A percentile compares a stretch with the other conserved stretches of the same genome.
Conservation (phyloP, 2,888 invertebrate genomes). For the Lingula anatina region DNA sequence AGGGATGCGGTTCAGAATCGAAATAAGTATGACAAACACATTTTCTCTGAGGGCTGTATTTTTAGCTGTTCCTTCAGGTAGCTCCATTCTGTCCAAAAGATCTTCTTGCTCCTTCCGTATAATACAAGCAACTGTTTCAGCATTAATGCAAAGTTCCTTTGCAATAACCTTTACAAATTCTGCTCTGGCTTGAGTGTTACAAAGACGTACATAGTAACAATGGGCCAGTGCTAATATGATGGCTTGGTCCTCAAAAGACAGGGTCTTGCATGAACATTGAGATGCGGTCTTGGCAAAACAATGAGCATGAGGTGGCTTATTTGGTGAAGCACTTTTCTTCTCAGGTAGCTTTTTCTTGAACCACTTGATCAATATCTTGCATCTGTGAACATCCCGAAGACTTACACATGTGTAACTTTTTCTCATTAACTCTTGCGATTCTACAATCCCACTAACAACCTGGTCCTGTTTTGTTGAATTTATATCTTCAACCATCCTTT, state of each 20-base stretch:
- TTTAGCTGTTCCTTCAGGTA: constrained; percentile 9
- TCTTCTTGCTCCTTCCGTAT: constrained; percentile 3
- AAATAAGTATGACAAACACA: no score
- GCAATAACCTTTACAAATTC: not conserved
- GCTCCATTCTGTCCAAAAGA: constrained; percentile 6
- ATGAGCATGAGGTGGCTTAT: no score
- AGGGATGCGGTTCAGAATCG: constrained; percentile 7
- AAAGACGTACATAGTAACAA: constrained; percentile 2
- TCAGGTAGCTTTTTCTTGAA: no score
- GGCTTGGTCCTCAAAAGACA: no score
- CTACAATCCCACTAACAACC: not conserved
- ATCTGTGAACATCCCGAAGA: not conserved
- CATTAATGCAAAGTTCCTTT: not conserved
- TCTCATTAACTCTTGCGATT: not conserved
- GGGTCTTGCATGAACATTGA: no score
- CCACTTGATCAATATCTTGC: not conserved
- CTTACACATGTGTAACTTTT: not conserved
- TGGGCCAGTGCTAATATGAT: constrained; percentile 5
- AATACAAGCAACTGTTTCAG: not conserved
- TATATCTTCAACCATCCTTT: constrained; percentile 10
- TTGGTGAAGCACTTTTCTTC: no score
- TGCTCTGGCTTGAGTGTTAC: not conserved
- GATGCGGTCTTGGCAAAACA: no score
- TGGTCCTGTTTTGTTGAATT: not conserved
- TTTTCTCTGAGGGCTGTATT: constrained; percentile 9